Evolutionary conservation across 2,888 invertebrate species (phyloP).

Genomic region (Tridacna crocea): DNA sequence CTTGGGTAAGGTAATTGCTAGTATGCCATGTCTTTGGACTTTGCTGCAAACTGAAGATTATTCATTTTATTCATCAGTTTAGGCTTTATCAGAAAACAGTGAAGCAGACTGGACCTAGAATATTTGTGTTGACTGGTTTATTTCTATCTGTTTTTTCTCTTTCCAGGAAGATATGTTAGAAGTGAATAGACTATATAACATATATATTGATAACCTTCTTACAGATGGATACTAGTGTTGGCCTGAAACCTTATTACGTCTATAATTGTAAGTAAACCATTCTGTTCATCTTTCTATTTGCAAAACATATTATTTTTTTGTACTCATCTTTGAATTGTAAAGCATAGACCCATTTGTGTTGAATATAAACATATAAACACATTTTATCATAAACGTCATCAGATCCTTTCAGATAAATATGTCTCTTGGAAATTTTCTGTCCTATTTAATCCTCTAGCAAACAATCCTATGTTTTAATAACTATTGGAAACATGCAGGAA

Average conservation of each 20-base stretch:
- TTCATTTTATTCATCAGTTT: too few relatives aligned
- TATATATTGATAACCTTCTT: conserved; percentile 43
- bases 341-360: conserved; percentile 18
- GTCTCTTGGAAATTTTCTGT: too few relatives aligned
- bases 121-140: neutral
- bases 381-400: too few relatives aligned
- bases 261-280: conserved; percentile 24
- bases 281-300: conserved; percentile 2
- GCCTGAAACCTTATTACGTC: conserved; percentile 25
- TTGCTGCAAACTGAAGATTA: too few relatives aligned
- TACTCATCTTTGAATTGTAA: conserved; percentile 11
- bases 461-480: too few relatives aligned
- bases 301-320: conserved; percentile 3
- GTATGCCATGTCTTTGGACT: too few relatives aligned
- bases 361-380: neutral
- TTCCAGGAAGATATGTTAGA: conserved; percentile 62
- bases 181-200: conserved; percentile 56
- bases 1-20: too few relatives aligned
- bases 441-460: too few relatives aligned
- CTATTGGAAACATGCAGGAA: too few relatives aligned
- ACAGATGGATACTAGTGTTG: conserved; percentile 25
- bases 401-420: too few relatives aligned
- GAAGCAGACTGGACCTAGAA: neutral
- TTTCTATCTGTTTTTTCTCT: conserved; percentile 28
- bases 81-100: too few relatives aligned